A percentile compares a stretch with the other conserved stretches of the same genome.
phyloP scores from a whole-genome alignment of 2,888 invertebrate genomes.

The Chrysopilus asiliformis region DNA sequence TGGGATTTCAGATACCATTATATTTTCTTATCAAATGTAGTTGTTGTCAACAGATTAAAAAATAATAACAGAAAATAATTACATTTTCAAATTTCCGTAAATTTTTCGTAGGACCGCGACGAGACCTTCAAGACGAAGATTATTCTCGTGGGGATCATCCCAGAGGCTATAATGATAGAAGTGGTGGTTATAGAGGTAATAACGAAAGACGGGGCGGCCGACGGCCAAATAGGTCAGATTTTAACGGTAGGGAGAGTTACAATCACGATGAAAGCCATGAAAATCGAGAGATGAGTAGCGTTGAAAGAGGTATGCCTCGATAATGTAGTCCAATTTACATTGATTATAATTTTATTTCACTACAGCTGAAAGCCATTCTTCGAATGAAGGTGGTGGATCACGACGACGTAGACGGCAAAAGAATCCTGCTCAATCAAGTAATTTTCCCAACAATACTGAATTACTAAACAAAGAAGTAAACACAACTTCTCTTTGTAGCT shows the following conservation, averaged over 20 bases:
- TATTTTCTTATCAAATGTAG: no score
- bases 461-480: no score
- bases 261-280: constrained; percentile 28
- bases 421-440: constrained; percentile 29
- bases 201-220: constrained; percentile 30
- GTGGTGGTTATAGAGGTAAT: constrained; percentile 21
- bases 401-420: constrained; percentile 34
- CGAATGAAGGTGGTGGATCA: constrained; percentile 30
- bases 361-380: constrained; percentile 35
- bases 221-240: constrained; percentile 27
- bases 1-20: no score
- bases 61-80: no score
- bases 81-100: no score
- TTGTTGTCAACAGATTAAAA: no score
- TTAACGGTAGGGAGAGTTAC: constrained; percentile 30
- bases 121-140: constrained; percentile 29
- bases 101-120: constrained; percentile 22
- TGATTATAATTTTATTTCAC: background rate
- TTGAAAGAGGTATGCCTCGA: constrained; percentile 29
- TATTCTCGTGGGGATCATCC: constrained; percentile 33
- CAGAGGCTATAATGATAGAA: constrained; percentile 27
- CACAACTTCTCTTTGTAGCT: constrained; percentile 18
- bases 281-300: constrained; percentile 33
- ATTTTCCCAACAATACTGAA: no score
- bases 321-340: background rate